Percentiles rank a stretch among this genome's conserved stretches.
Evolutionary conservation across 2,888 invertebrate genomes (phyloP).

Genomic region (Caradrina kadenii): DNA sequence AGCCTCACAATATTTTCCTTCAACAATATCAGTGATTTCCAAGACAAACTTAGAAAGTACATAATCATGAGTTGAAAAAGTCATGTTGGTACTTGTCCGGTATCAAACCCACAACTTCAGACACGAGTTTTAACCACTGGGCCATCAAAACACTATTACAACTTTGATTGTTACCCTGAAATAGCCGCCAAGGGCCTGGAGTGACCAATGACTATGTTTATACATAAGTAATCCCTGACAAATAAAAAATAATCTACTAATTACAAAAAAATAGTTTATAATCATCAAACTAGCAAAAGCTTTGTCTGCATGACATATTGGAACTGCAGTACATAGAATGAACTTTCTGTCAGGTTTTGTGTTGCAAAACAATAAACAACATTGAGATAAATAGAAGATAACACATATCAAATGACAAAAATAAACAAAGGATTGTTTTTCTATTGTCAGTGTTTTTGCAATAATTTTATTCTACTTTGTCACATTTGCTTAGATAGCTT

Average conservation of each 20-base stretch:
- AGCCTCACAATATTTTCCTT: no score
- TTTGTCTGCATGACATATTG: constrained; percentile 22
- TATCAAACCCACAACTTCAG: no score
- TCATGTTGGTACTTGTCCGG: no score
- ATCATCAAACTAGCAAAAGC: constrained; percentile 27
- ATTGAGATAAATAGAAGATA: constrained; percentile 56
- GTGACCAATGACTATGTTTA: no score
- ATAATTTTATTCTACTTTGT: constrained; percentile 1
- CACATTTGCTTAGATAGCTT: constrained; percentile 4
- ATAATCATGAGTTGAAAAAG: no score
- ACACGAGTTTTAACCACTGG: no score
- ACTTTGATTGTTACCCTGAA: no score
- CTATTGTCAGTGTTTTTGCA: constrained; percentile 19
- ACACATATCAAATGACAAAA: constrained; percentile 53
- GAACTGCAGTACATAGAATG: constrained; percentile 22
- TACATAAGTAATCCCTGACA: no score
- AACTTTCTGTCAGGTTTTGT: constrained; percentile 40
- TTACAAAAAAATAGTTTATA: not conserved
- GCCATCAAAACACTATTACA: no score
- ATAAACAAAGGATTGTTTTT: constrained; percentile 58
- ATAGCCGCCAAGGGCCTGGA: no score
- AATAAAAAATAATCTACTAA: not conserved
- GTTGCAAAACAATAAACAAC: constrained; percentile 48
- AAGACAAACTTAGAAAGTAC: no score
- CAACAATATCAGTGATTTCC: no score